These are phyloP conservation scores for Sebastes matsubarae DNA, from an alignment of 2,797 vertebrate species.

Conservation along the genomic window DNA sequence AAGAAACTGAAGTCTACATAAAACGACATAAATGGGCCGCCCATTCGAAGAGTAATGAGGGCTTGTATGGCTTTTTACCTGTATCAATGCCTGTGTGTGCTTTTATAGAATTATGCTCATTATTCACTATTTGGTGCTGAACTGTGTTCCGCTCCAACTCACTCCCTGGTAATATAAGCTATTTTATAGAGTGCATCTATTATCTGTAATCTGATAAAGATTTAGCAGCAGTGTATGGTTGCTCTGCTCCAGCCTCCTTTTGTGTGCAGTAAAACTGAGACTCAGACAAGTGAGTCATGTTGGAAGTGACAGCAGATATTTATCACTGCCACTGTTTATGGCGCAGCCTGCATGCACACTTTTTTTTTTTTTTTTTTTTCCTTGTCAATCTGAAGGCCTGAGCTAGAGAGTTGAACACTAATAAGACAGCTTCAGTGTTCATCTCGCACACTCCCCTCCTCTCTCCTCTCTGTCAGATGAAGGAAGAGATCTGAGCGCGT, in stretches of 20 bases:
- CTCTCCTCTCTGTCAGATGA: constrained; percentile 50
- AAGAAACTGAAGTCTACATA: constrained; percentile 30
- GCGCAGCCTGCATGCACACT: constrained; percentile 56
- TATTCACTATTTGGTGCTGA: constrained; percentile 64
- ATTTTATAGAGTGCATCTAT: constrained; percentile 76
- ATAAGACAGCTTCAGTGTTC: constrained; percentile 72
- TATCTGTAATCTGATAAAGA: constrained; percentile 77
- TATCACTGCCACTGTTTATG: constrained; percentile 81
- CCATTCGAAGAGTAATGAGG: constrained; percentile 44
- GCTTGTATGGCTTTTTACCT: constrained; percentile 51
- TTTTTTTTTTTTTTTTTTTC: constrained; percentile 43
- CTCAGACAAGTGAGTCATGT: constrained; percentile 79
- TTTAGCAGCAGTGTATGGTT: constrained; percentile 59
- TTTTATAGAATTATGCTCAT: constrained; percentile 65
- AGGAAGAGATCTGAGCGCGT: constrained; percentile 59
- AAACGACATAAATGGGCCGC: constrained; percentile 31
- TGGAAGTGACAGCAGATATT: constrained; percentile 81
- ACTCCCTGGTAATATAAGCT: constrained; percentile 65
- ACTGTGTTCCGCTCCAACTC: constrained; percentile 51
- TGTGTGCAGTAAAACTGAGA: constrained; percentile 67
- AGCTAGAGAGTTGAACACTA: constrained; percentile 67
- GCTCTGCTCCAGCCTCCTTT: constrained; percentile 49
- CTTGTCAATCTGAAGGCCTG: constrained; percentile 65
- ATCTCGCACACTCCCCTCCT: constrained; percentile 41
- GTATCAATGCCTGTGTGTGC: constrained; percentile 51